These are phyloP conservation scores for Epinotia bilunana DNA, from an alignment of 2,888 invertebrate species.

Conservation along the genomic window DNA sequence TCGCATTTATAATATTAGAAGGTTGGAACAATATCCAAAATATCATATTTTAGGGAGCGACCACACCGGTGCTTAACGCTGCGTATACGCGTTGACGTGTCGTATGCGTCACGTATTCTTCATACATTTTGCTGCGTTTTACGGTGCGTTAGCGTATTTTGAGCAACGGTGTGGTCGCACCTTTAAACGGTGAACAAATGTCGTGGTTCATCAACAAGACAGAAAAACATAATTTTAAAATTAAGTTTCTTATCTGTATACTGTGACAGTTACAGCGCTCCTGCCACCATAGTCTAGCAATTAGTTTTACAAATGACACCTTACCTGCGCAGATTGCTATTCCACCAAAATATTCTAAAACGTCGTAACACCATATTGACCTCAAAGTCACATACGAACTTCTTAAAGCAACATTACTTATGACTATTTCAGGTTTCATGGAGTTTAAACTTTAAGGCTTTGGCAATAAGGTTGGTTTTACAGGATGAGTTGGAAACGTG, in stretches of 20 bases:
- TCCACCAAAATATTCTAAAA: neutral
- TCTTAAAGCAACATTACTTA: neutral
- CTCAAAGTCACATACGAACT: neutral
- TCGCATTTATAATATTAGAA: too few relatives aligned
- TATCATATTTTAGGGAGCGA: too few relatives aligned
- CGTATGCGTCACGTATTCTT: too few relatives aligned
- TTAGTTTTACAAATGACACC: conserved; percentile 32
- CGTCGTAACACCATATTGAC: neutral
- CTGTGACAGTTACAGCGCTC: neutral
- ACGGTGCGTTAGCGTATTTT: too few relatives aligned
- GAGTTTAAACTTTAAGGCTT: neutral
- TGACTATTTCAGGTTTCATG: neutral
- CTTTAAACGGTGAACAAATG: too few relatives aligned
- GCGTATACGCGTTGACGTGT: too few relatives aligned
- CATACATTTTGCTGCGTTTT: too few relatives aligned
- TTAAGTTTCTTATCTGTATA: neutral
- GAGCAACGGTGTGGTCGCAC: too few relatives aligned
- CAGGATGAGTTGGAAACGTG: neutral
- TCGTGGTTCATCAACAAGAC: too few relatives aligned
- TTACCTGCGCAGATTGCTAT: conserved; percentile 29
- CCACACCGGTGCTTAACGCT: too few relatives aligned
- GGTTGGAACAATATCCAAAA: too few relatives aligned
- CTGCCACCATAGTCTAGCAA: conserved; percentile 23
- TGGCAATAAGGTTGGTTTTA: neutral
- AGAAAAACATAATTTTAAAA: neutral